Evolutionary conservation across 2,797 vertebrate species (phyloP).

Genomic region (Acanthiza pusilla): DNA sequence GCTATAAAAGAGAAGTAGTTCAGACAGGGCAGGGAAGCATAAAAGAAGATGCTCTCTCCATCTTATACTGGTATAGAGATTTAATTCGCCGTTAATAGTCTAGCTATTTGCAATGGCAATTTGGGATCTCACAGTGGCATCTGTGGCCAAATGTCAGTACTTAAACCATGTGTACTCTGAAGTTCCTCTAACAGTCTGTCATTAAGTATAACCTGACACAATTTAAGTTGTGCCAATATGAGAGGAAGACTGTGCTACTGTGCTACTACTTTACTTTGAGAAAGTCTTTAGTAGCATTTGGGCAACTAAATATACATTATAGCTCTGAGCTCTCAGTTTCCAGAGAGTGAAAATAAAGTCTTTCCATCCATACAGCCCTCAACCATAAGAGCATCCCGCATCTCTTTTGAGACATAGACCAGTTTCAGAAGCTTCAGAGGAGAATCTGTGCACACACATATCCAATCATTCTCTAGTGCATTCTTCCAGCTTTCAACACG

Average conservation of each 20-base stretch:
- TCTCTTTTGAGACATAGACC: not conserved
- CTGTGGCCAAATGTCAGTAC: not conserved
- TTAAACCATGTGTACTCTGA: not conserved
- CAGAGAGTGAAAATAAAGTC: not conserved
- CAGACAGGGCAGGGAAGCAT: constrained; percentile 9
- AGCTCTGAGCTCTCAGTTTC: not conserved
- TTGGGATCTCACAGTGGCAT: not conserved
- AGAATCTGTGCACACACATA: not conserved
- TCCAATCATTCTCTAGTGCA: not conserved
- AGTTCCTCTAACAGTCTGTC: not conserved
- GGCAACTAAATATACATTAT: not conserved
- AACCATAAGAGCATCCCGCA: fast-evolving
- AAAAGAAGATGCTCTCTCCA: not conserved
- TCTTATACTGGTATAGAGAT: not conserved
- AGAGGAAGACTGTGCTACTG: not conserved
- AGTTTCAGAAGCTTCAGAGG: not conserved
- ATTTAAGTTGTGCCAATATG: not conserved
- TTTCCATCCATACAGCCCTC: not conserved
- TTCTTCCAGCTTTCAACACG: not conserved
- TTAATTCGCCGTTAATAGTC: constrained; percentile 2
- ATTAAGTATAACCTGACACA: not conserved
- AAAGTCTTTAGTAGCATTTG: not conserved
- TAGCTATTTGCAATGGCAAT: not conserved
- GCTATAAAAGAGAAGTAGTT: not conserved
- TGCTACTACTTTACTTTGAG: not conserved